Evolutionary conservation across 2,888 invertebrate species (phyloP).

Genomic region (Lasioglossum lativentre): DNA sequence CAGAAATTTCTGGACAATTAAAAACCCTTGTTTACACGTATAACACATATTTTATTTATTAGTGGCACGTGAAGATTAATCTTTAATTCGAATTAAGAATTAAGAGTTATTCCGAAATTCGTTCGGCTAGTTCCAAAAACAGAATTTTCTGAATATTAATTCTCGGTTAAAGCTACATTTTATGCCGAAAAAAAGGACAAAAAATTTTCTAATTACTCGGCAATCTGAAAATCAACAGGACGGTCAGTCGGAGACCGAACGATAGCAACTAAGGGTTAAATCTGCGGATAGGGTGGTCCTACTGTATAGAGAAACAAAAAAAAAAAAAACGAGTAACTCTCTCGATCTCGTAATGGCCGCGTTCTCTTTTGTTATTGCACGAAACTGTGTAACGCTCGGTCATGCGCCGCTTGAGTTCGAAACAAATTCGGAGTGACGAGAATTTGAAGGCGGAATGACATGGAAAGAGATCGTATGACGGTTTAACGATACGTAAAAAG

Average conservation of each 20-base stretch:
- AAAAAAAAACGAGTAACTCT: constrained; percentile 33
- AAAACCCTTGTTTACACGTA: neutral
- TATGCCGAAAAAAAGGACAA: no score
- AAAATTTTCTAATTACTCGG: no score
- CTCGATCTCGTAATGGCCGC: constrained; percentile 59
- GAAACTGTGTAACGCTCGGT: neutral
- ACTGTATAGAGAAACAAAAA: constrained; percentile 9
- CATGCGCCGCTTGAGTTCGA: neutral
- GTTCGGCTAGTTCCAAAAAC: no score
- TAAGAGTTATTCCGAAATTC: no score
- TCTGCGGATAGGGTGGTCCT: neutral
- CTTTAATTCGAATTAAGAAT: no score
- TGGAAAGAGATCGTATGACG: neutral
- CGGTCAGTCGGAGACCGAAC: neutral
- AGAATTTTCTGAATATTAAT: no score
- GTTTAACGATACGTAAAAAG: neutral
- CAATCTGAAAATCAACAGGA: no score
- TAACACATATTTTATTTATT: neutral
- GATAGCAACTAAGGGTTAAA: neutral
- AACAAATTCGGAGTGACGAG: neutral
- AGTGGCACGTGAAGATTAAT: neutral
- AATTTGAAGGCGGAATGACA: neutral
- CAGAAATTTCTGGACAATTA: neutral
- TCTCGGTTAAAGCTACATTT: no score
- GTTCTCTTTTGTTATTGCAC: constrained; percentile 19